phyloP scores from a whole-genome alignment of 2,888 invertebrate species.

The Drosophila affinis region DNA sequence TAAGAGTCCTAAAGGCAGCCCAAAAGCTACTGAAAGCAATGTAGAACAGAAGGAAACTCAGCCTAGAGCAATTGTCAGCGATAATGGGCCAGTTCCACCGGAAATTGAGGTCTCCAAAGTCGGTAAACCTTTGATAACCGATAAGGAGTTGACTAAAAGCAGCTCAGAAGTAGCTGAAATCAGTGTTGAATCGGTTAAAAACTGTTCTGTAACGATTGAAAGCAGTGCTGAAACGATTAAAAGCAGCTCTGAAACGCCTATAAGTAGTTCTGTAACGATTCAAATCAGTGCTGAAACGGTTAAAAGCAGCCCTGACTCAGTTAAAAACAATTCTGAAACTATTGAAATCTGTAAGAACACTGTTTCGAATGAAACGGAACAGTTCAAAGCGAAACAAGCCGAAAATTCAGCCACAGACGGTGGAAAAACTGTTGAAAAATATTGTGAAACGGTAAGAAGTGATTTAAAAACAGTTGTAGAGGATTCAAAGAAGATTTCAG shows the following conservation, averaged over 20 bases:
- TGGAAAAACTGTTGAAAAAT: constrained; percentile 11
- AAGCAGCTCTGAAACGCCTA: not conserved
- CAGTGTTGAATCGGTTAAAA: not conserved
- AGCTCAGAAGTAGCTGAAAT: not conserved
- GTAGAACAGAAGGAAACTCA: constrained; percentile 2
- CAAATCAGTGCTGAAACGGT: not conserved
- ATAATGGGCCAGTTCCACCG: not conserved
- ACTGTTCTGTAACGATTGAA: not conserved
- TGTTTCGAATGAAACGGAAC: not conserved
- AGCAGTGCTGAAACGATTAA: not conserved
- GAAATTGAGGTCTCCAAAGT: not conserved
- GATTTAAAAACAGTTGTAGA: not conserved
- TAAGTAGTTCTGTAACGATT: not conserved
- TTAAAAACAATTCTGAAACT: not conserved
- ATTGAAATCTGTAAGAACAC: not conserved
- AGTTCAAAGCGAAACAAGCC: not conserved
- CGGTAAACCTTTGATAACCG: not conserved
- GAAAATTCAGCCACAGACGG: not conserved
- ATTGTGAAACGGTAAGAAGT: not conserved
- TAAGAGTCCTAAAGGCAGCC: constrained; percentile 4
- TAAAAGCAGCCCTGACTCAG: not conserved
- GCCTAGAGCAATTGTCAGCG: constrained; percentile 32
- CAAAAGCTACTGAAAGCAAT: not conserved
- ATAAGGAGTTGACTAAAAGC: constrained; percentile 2
- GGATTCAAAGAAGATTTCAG: constrained; percentile 1